Evolutionary conservation across 2,888 invertebrate genomes (phyloP).

Genomic region (Aleiodes leptofemur): DNA sequence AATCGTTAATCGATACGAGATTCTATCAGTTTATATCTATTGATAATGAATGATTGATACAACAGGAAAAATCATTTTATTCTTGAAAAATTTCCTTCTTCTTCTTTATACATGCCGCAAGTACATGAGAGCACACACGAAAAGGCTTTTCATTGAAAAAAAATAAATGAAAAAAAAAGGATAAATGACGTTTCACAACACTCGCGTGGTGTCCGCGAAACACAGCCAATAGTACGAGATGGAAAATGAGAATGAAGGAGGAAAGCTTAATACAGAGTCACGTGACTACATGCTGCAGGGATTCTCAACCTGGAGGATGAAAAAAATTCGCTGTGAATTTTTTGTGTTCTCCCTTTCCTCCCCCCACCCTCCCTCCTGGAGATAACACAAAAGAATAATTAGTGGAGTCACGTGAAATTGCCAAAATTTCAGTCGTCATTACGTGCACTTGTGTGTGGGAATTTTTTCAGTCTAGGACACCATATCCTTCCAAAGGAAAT

Average conservation of each 20-base stretch:
- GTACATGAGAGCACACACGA: not conserved
- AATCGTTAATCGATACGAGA: too few relatives aligned
- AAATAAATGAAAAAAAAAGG: conserved; percentile 45
- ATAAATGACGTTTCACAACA: conserved; percentile 59
- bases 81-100: not conserved
- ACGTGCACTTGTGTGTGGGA: too few relatives aligned
- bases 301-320: conserved; percentile 33
- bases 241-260: conserved; percentile 41
- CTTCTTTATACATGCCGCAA: not conserved
- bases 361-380: not conserved
- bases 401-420: too few relatives aligned
- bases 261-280: conserved; percentile 37
- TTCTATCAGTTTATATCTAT: too few relatives aligned
- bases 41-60: too few relatives aligned
- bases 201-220: conserved; percentile 53
- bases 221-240: conserved; percentile 23
- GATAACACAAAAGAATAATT: not conserved
- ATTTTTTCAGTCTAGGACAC: too few relatives aligned
- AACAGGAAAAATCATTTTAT: too few relatives aligned
- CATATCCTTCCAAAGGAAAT: too few relatives aligned
- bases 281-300: conserved; percentile 41
- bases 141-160: conserved; percentile 18
- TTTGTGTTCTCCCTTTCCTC: not conserved
- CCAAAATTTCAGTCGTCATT: too few relatives aligned
- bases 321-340: conserved; percentile 2